These are phyloP conservation scores for Centruroides vittatus DNA, from an alignment of 1,140 invertebrate genomes.

Conservation along the genomic window DNA sequence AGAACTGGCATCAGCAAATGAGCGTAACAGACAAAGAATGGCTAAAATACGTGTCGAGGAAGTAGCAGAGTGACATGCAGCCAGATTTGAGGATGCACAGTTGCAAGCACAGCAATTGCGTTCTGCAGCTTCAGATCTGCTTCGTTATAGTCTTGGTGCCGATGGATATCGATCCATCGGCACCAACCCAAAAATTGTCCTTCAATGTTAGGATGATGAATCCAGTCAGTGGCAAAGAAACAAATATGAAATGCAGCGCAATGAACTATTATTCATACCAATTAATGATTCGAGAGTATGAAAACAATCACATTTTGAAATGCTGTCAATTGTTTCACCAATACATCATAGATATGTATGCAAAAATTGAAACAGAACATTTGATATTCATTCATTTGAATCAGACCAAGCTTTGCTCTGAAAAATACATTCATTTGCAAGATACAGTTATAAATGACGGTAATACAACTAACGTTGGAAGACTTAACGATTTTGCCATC, in stretches of 20 bases:
- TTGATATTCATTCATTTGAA: slow-evolving; percentile 10
- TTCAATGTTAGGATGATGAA: slow-evolving; percentile 21
- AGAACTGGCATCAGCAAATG: not conserved
- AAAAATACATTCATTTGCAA: slow-evolving; percentile 6
- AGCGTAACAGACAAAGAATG: not conserved
- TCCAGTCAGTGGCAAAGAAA: slow-evolving; percentile 5
- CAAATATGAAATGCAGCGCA: not conserved
- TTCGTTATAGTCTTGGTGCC: slow-evolving; percentile 1
- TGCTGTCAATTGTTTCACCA: slow-evolving; percentile 13
- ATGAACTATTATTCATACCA: slow-evolving; percentile 11
- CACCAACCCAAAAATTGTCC: too few species aligned
- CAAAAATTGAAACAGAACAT: slow-evolving; percentile 7
- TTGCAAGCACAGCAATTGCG: not conserved
- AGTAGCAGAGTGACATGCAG: not conserved
- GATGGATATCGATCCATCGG: too few species aligned
- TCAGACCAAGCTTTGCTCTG: slow-evolving; percentile 11
- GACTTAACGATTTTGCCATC: slow-evolving; percentile 11
- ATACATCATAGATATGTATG: slow-evolving; percentile 8
- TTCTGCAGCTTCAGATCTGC: not conserved
- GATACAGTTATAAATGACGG: slow-evolving; percentile 8
- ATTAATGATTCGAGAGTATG: slow-evolving; percentile 24
- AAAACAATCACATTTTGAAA: slow-evolving; percentile 18
- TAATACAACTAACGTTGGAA: slow-evolving; percentile 4
- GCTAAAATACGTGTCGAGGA: not conserved
- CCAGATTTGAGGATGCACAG: too few species aligned